Conservation (phyloP, 2,797 vertebrate species). For the Discoglossus pictus region DNA sequence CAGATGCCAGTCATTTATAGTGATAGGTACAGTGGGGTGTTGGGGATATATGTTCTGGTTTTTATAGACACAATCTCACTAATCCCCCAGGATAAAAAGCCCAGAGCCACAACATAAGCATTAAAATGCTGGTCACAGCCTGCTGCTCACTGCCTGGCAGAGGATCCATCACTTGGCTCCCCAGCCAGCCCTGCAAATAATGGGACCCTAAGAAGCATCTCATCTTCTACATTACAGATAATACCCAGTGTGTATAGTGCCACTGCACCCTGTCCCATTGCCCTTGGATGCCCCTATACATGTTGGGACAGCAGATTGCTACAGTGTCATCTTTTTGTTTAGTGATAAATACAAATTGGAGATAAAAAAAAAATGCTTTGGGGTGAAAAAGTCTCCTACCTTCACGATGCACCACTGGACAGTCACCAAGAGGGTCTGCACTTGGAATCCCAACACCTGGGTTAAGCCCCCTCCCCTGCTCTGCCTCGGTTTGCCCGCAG, state of each 20-base stretch:
- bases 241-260: no score
- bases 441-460: conserved; percentile 54
- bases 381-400: conserved; percentile 26
- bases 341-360: no score
- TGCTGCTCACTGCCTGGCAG: neutral
- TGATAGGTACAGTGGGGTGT: no score
- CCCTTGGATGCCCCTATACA: conserved; percentile 6
- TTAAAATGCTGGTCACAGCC: conserved; percentile 36
- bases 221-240: no score
- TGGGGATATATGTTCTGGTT: no score
- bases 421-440: conserved; percentile 55
- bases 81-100: neutral
- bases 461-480: conserved; percentile 52
- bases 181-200: no score
- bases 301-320: no score
- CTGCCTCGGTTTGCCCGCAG: conserved; percentile 38
- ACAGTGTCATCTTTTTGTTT: no score
- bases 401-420: conserved; percentile 48
- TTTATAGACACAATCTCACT: neutral
- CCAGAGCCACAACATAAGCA: conserved; percentile 7
- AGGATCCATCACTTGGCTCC: neutral
- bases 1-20: no score
- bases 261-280: neutral
- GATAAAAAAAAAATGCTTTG: no score
- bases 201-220: no score